Evolutionary conservation across 2,113 vertebrate genomes (phyloP), one percentile per base, ranked within the genome.

Genomic region (Poeciliopsis retropinna): DNA sequence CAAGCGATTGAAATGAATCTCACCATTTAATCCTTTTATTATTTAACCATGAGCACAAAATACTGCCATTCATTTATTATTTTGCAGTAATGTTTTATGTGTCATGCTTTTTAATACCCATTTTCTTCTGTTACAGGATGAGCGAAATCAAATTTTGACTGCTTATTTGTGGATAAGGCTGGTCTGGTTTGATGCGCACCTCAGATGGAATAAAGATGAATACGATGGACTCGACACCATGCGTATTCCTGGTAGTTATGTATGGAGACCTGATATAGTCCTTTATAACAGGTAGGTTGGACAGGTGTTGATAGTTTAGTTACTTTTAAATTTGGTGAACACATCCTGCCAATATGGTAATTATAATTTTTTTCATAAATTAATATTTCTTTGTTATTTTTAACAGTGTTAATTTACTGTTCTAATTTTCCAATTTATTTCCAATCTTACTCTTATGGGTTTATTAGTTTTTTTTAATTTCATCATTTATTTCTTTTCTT

Each of bases 271-370:
- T 0, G 96, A 98, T 92, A 96, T 98, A 69, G 94, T 97, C 71
- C 95, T 97, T 84, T 97, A 98, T 88, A 98, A 97, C 95, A 98
- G 95, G 97, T 97, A 95, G 91, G 93, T 93, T 84, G 72, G 83
- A 90, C 32, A 82, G 83, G 86, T 61, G 86, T 79, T 77, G 70
- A 89, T 86, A 78, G 76, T 66, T 73, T 2, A 14, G 8, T 31
- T 32, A 19, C 34, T 31, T 31, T 0, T 68, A 31, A 15, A 30
- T 32, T 28, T 22, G 19, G 25, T 25, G 39, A 4, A 41, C 13
- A 14, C 7, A 41, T 41, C 13, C 13, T 12, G 39, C 13, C 13
- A 41, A 41, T 14, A 41, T 13, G 14, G 39, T 39, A 2, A 39
- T 39, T 39, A 39, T 13, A 39, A 0, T 13, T 2, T 39, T 11